These are phyloP conservation scores for Nerophis lumbriciformis DNA, from an alignment of 2,113 vertebrate genomes.

Conservation along the genomic window DNA sequence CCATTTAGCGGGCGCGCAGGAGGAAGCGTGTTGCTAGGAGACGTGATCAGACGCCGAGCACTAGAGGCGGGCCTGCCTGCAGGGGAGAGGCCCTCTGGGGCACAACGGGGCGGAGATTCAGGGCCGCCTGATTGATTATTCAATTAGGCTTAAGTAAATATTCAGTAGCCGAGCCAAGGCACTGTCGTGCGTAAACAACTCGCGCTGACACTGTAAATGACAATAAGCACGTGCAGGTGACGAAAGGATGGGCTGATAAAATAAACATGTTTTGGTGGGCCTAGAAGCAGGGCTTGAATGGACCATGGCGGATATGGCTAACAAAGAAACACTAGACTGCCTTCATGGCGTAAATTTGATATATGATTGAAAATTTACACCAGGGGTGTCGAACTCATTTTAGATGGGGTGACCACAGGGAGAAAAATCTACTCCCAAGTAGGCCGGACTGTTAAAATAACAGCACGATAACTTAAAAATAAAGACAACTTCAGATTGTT, in stretches of 20 bases:
- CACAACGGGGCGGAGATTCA: conserved; percentile 29
- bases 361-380: not conserved
- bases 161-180: conserved; percentile 39
- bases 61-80: conserved; percentile 28
- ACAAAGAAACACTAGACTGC: not conserved
- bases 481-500: no score
- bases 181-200: conserved; percentile 41
- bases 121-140: conserved; percentile 56
- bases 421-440: no score
- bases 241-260: not conserved
- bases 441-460: no score
- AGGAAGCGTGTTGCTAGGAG: conserved; percentile 68
- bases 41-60: conserved; percentile 57
- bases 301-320: conserved; percentile 3
- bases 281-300: conserved; percentile 1
- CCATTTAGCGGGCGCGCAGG: conserved; percentile 11
- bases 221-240: conserved; percentile 1
- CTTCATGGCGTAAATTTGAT: not conserved
- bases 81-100: conserved; percentile 10
- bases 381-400: no score
- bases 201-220: conserved; percentile 13
- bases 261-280: not conserved
- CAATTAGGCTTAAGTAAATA: conserved; percentile 57
- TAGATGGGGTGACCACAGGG: no score
- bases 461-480: no score